Percentiles rank a stretch among this genome's conserved stretches.
Evolutionary conservation across 2,888 invertebrate species (phyloP).

Genomic region (Celastrina argiolus): DNA sequence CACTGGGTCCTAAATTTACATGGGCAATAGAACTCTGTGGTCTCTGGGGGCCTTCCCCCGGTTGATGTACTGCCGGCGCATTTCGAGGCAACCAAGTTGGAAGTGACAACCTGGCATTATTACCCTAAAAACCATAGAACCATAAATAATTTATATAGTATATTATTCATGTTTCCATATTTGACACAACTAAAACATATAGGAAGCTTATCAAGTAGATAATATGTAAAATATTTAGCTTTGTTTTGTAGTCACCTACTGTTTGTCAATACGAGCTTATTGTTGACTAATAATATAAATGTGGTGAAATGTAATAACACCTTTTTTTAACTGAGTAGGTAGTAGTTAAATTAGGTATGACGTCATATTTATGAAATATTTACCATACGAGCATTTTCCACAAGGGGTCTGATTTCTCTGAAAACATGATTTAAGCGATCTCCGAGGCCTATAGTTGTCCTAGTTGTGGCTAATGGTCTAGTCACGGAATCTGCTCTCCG

Average conservation of each 20-base stretch:
- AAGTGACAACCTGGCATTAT: conserved; percentile 63
- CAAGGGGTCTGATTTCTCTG: conserved; percentile 81
- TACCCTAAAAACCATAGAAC: conserved; percentile 48
- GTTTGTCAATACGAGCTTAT: not conserved
- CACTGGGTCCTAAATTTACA: conserved; percentile 51
- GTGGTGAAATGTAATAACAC: not conserved
- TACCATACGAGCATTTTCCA: conserved; percentile 80
- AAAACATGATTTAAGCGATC: conserved; percentile 71
- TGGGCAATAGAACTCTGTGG: conserved; percentile 68
- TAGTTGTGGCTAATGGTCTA: conserved; percentile 49
- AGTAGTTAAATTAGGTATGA: conserved; percentile 21
- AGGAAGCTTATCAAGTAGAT: not conserved
- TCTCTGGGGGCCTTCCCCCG: conserved; percentile 52
- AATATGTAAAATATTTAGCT: not conserved
- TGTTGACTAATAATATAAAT: not conserved
- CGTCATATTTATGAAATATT: conserved; percentile 30
- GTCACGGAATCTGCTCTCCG: conserved; percentile 57
- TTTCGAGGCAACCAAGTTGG: conserved; percentile 68
- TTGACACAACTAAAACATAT: not conserved
- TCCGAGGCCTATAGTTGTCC: conserved; percentile 61
- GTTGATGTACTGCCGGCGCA: conserved; percentile 56
- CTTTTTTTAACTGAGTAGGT: conserved; percentile 1
- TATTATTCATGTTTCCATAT: not conserved
- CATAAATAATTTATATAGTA: not conserved
- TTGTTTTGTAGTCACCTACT: not conserved